Evolutionary conservation across 2,797 vertebrate species (phyloP).

Genomic region (Tragopan temminckii): DNA sequence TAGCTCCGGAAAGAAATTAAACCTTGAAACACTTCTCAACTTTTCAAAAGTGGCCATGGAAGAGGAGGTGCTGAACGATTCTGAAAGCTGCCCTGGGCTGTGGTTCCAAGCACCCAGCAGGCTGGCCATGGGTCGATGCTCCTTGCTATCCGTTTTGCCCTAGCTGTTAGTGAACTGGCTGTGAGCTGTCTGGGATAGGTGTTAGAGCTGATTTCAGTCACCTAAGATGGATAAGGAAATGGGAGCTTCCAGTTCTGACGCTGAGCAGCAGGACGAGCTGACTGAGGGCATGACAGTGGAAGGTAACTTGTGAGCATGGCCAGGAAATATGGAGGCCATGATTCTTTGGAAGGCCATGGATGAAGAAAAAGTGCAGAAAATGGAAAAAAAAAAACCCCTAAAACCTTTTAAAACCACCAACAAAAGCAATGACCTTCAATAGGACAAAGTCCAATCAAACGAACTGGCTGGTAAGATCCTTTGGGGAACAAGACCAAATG

Average conservation of each 20-base stretch:
- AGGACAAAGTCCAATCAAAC: not conserved
- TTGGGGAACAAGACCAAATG: not conserved
- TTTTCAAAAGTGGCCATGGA: not conserved
- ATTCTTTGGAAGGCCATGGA: not conserved
- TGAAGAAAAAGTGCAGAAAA: not conserved
- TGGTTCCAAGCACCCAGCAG: not conserved
- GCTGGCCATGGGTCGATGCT: accelerated
- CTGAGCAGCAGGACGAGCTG: not conserved
- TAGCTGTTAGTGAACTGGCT: not conserved
- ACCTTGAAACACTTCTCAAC: accelerated
- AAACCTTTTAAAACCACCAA: not conserved
- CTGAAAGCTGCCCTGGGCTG: not conserved
- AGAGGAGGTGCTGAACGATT: not conserved
- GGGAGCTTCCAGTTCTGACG: not conserved
- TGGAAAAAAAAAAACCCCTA: not conserved
- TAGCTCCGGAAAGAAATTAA: not conserved
- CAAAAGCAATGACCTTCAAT: not conserved
- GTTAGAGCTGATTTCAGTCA: not conserved
- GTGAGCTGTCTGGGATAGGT: not conserved
- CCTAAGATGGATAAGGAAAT: not conserved
- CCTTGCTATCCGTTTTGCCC: not conserved
- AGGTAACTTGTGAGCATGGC: not conserved
- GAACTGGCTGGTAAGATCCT: not conserved
- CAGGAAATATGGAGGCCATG: not conserved
- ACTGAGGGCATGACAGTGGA: not conserved